These are phyloP conservation scores for Coccyzus lansbergi DNA, from an alignment of 2,797 vertebrate genomes.

Conservation along the genomic window DNA sequence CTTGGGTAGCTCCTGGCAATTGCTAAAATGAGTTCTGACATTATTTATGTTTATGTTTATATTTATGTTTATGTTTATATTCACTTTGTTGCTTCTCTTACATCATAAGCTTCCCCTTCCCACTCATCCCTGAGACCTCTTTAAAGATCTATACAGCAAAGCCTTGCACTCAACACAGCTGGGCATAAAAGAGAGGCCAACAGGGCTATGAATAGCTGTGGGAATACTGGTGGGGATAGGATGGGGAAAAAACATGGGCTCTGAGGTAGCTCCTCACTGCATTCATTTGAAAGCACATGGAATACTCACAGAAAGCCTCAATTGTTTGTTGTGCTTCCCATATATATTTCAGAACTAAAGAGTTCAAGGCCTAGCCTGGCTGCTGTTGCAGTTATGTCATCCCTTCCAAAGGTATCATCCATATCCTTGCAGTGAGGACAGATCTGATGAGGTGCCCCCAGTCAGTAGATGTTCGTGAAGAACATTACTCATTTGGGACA, in stretches of 20 bases:
- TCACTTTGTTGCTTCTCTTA: not conserved
- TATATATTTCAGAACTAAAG: not conserved
- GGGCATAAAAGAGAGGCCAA: no score
- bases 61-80: no score
- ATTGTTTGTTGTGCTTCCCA: not conserved
- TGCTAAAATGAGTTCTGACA: not conserved
- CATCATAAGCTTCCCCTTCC: not conserved
- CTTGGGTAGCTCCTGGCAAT: not conserved
- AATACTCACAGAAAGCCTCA: not conserved
- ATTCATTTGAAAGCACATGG: not conserved
- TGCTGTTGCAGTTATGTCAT: not conserved
- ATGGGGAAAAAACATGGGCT: not conserved
- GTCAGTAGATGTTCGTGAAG: rapidly evolving
- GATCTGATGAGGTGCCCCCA: not conserved
- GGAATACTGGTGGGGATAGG: not conserved
- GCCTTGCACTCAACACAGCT: not conserved
- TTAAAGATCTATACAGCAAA: not conserved
- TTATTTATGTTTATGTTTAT: no score
- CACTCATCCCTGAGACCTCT: not conserved
- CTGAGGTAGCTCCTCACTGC: not conserved
- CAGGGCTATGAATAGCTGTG: not conserved
- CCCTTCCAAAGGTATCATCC: not conserved
- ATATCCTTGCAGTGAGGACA: not conserved
- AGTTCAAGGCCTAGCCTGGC: not conserved
- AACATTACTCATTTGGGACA: not conserved